Conservation (phyloP, 2,888 invertebrate species). For the Synanthedon andrenaeformis region DNA sequence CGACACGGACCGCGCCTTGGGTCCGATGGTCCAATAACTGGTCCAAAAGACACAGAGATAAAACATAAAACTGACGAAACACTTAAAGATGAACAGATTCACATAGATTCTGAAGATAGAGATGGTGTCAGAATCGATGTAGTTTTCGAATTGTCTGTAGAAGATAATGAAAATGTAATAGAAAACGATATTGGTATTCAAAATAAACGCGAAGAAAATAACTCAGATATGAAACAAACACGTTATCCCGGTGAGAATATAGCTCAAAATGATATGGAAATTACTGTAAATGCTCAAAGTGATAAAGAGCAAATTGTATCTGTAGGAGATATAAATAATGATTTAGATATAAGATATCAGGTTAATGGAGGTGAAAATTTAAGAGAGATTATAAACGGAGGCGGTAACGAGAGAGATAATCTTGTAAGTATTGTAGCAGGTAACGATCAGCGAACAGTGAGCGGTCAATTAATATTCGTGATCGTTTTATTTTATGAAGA, state of each 20-base stretch:
- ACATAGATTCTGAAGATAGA: not conserved
- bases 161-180: not conserved
- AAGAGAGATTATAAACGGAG: constrained; percentile 28
- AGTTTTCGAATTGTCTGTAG: not conserved
- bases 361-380: constrained; percentile 11
- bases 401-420: constrained; percentile 41
- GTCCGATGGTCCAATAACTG: constrained; percentile 15
- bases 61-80: not conserved
- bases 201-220: not conserved
- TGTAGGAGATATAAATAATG: constrained; percentile 1
- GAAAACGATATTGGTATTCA: not conserved
- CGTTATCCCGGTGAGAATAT: constrained; percentile 1
- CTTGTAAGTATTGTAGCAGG: constrained; percentile 12
- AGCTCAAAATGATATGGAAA: constrained; percentile 1
- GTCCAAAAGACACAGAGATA: constrained; percentile 1
- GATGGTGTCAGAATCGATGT: not conserved
- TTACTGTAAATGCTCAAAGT: constrained; percentile 3
- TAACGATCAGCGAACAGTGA: constrained; percentile 25
- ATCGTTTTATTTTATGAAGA: constrained; percentile 40
- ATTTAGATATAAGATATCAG: constrained; percentile 5
- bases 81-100: not conserved
- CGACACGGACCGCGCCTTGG: constrained; percentile 23
- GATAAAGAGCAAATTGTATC: not conserved
- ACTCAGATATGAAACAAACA: no score
- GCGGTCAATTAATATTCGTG: constrained; percentile 49